Evolutionary conservation across 2,888 invertebrate genomes (phyloP), one percentile per base, ranked within the genome.

Genomic region (Neoitamus cyanurus): DNA sequence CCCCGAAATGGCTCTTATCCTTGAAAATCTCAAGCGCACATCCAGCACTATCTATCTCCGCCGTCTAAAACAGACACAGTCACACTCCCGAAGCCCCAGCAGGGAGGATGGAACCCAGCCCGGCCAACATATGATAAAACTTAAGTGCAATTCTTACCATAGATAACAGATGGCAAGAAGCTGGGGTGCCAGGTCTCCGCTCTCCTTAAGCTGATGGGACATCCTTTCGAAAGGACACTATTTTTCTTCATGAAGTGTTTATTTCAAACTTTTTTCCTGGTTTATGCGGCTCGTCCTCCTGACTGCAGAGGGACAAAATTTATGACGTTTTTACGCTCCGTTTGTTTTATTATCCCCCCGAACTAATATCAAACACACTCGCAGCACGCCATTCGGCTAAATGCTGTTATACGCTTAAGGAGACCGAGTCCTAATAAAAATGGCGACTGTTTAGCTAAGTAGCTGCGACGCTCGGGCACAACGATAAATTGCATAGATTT

Each of bases 261-360:
- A 72, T 83, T 83, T 83, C 72, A 70, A 83, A 84, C 70, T 83
- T 73, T 83, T 83, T 83, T 83, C 58, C 46, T 34, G 46, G 46
- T 83, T 73, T 83, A 75, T 75, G 37, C 36, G 25, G 30, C 42
- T 34, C 68, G 42, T 69, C 69, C 75, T 46, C 42, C 70, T 75
- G 34, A 58, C 72, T 83, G 48, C 48, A 42, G 42, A 83, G 83
- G 84, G 72, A 75, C 73, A 70, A 85, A 86, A 86, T 86, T 86
- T 86, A 86, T 86, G 86, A 86, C 86, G 84, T 85, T 86, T 86
- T 86, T 86, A 86, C 86, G 86, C 86, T 86, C 85, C 86, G 85
- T 86, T 86, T 86, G 84, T 84, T 86, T 86, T 86, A 86, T 86
- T 86, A 85, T 68, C 31, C 84, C 83, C 30, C n/a, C n/a, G 70